Evolutionary conservation across 2,113 vertebrate genomes (phyloP), one percentile per base, ranked within the genome.

Genomic region (Panurus biarmicus): DNA sequence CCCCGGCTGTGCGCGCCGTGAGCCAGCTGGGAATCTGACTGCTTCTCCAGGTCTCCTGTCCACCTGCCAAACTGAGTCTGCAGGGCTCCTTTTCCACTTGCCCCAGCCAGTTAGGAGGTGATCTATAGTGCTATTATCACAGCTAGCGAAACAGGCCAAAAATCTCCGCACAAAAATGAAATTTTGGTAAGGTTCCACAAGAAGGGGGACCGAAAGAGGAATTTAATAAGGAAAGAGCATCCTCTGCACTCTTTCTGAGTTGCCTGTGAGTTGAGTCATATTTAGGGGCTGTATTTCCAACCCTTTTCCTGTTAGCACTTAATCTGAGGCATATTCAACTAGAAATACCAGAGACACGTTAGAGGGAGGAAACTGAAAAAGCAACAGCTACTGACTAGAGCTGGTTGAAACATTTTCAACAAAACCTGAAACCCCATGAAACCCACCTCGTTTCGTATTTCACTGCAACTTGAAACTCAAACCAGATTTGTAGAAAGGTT

Each of bases 1-100:
- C 74, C 80, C 92, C 51, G 80, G 67, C 95, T 93, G 95, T 9
- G 8, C 74, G 73, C 44, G 19, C 60, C 87, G 14, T 1, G 5
- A 64, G 96, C 93, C 97, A 95, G 95, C 95, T 96, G 95, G 89
- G 93, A 96, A 75, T 42, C 93, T 6, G 33, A 89, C 38, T 91
- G 93, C 95, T 97, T 93, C 87, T 93, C 90, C 91, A 97, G 95
- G 73, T 61, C 73, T 85, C 47, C 62, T 89, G 80, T 64, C 79
- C 75, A 19, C 73, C 65, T 14, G 80, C 96, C 97, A 97, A 72
- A 45, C 26, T 3, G 8, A 79, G 64, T 38, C 91, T 60, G 58
- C 66, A 83, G 92, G 75, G 79, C 66, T 86, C 42, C 82, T 93
- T 94, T 94, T 93, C 87, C 95, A 95, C 82, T 93, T 9, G 2